Percentiles rank a stretch among this genome's conserved stretches.
Evolutionary conservation across 2,797 vertebrate genomes (phyloP).

Genomic region (Melanotaenia boesemani): DNA sequence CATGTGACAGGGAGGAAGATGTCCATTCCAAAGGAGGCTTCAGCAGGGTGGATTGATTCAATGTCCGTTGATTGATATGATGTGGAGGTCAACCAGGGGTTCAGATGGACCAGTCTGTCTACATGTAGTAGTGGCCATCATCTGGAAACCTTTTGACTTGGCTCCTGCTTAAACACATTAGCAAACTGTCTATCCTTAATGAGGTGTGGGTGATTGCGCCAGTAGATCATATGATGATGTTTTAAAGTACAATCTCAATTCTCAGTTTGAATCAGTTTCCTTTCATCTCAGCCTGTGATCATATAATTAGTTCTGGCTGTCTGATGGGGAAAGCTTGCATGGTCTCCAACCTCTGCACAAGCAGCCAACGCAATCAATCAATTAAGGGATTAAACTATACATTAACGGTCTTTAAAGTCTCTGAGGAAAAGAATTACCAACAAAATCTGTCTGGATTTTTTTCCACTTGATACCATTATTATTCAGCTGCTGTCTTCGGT

Average conservation of each 20-base stretch:
- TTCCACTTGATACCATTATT: background rate
- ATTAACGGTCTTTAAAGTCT: background rate
- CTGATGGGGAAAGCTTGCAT: background rate
- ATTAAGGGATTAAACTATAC: too few species aligned
- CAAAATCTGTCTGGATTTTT: background rate
- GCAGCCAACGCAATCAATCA: too few species aligned
- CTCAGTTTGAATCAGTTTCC: background rate
- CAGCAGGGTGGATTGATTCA: constrained; percentile 24
- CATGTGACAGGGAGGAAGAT: background rate
- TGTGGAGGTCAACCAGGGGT: constrained; percentile 25
- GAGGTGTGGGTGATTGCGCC: background rate
- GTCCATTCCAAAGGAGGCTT: constrained; percentile 5
- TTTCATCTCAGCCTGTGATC: background rate
- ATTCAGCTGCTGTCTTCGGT: background rate
- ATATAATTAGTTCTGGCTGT: background rate
- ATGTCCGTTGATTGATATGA: constrained; percentile 20
- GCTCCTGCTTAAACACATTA: background rate
- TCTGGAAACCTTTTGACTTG: background rate
- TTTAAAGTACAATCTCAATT: background rate
- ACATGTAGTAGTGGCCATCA: background rate
- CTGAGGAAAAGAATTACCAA: background rate
- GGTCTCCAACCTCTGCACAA: too few species aligned
- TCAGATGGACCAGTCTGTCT: background rate
- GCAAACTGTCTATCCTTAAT: background rate
- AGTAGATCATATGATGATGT: background rate